Conservation (phyloP, 2,888 invertebrate species). For the Nymphalis c-album region DNA sequence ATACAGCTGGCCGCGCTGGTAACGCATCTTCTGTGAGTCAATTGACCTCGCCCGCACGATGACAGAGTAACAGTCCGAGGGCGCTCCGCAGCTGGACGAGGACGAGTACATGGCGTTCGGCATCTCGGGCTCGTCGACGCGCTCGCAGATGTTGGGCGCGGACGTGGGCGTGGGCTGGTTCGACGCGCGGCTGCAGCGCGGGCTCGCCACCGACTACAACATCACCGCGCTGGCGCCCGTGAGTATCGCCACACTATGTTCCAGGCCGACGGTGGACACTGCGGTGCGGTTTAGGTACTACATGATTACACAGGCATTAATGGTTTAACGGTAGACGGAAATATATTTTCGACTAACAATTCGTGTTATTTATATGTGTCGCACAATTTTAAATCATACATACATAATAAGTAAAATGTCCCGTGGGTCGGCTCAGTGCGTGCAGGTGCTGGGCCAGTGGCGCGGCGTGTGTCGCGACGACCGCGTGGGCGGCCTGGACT, state of each 20-base stretch:
- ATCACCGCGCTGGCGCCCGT: conserved; percentile 91
- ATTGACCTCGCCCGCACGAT: neutral
- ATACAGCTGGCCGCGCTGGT: conserved; percentile 91
- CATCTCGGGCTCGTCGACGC: conserved; percentile 86
- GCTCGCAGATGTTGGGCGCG: conserved; percentile 91
- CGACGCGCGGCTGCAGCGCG: conserved; percentile 83
- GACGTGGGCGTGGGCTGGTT: conserved; percentile 91
- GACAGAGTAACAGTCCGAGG: no score
- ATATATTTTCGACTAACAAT: neutral
- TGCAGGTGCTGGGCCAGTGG: conserved; percentile 91
- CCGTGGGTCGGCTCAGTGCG: conserved; percentile 81
- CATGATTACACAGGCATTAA: no score
- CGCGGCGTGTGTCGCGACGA: conserved; percentile 93
- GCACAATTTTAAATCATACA: no score
- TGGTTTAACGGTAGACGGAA: no score
- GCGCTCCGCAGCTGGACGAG: conserved; percentile 68
- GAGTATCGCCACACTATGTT: conserved; percentile 46
- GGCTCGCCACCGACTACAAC: conserved; percentile 91
- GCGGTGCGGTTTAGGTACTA: no score
- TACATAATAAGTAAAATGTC: no score
- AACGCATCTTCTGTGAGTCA: conserved; percentile 47
- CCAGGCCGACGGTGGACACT: neutral
- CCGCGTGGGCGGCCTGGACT: conserved; percentile 89
- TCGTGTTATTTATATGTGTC: no score
- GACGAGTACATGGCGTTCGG: conserved; percentile 95